These are phyloP conservation scores for Trissolcus japonicus DNA, from an alignment of 2,888 invertebrate species.

Conservation along the genomic window DNA sequence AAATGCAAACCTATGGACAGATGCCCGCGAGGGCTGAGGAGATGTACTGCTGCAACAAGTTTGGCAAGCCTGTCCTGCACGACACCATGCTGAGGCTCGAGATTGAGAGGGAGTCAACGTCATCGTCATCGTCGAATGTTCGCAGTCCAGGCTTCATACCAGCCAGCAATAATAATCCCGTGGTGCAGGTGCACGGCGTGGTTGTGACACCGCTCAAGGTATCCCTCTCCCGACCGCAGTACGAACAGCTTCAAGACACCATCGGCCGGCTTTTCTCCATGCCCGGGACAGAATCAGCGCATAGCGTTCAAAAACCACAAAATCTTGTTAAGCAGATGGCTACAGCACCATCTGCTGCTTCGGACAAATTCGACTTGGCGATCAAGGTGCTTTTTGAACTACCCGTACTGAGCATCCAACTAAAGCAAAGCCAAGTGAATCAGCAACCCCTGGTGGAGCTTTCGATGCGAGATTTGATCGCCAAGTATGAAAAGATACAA, in stretches of 20 bases:
- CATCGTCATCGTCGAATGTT: constrained; percentile 41
- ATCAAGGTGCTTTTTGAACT: constrained; percentile 83
- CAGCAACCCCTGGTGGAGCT: constrained; percentile 87
- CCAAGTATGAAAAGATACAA: constrained; percentile 84
- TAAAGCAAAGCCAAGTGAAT: constrained; percentile 85
- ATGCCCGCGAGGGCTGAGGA: constrained; percentile 80
- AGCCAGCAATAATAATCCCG: constrained; percentile 59
- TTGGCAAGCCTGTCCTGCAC: constrained; percentile 91
- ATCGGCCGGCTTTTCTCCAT: constrained; percentile 74
- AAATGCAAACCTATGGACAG: constrained; percentile 58
- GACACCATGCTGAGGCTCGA: constrained; percentile 89
- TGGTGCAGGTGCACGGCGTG: constrained; percentile 79
- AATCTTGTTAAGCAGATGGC: constrained; percentile 65
- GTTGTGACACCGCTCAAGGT: constrained; percentile 91
- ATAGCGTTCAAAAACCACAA: constrained; percentile 66
- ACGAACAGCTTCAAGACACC: constrained; percentile 91
- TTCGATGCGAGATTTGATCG: constrained; percentile 88
- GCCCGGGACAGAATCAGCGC: constrained; percentile 70
- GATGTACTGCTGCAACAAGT: constrained; percentile 84
- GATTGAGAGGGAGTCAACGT: constrained; percentile 77
- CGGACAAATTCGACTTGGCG: constrained; percentile 70
- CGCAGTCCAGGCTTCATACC: constrained; percentile 65
- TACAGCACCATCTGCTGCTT: constrained; percentile 57
- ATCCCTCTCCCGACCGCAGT: constrained; percentile 90
- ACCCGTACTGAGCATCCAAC: constrained; percentile 85